phyloP scores from a whole-genome alignment of 1,140 invertebrate genomes.

The Caenorhabditis latens region DNA sequence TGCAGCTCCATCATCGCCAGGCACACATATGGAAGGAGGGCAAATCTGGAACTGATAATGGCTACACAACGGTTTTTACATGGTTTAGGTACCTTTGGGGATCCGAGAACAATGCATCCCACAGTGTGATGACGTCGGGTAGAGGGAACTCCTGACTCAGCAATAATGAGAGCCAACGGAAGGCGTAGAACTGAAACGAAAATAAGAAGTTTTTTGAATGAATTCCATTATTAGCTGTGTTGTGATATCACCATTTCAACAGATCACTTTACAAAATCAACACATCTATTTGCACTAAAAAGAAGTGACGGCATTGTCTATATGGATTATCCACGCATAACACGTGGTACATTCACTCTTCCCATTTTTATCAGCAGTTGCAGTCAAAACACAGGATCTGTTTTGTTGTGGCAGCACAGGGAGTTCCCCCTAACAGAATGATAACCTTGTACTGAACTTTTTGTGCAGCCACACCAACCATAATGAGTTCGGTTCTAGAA shows the following conservation, averaged over 20 bases:
- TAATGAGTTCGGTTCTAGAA: too few species aligned
- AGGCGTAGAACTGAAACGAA: constrained; percentile 85
- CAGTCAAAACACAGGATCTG: too few species aligned
- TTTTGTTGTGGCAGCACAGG: too few species aligned
- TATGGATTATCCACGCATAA: background rate
- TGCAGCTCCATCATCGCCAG: constrained; percentile 69
- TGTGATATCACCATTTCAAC: background rate
- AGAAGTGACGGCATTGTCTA: background rate
- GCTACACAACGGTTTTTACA: background rate
- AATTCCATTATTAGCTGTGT: too few species aligned
- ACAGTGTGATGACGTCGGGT: constrained; percentile 80
- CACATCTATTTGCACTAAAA: background rate
- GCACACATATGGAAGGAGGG: constrained; percentile 69
- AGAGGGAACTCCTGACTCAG: constrained; percentile 96
- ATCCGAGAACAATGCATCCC: constrained; percentile 72
- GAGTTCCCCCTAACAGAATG: too few species aligned
- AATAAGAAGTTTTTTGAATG: background rate
- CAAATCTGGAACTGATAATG: constrained; percentile 61
- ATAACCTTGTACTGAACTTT: too few species aligned
- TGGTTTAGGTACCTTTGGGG: constrained; percentile 24
- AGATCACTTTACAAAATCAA: background rate
- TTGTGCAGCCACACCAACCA: too few species aligned
- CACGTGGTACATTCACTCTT: too few species aligned
- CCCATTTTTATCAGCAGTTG: too few species aligned
- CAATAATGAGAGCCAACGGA: constrained; percentile 95